Evolutionary conservation across 2,888 invertebrate species (phyloP), one percentile per base, ranked within the genome.

Genomic region (Tanaodytes sp.): DNA sequence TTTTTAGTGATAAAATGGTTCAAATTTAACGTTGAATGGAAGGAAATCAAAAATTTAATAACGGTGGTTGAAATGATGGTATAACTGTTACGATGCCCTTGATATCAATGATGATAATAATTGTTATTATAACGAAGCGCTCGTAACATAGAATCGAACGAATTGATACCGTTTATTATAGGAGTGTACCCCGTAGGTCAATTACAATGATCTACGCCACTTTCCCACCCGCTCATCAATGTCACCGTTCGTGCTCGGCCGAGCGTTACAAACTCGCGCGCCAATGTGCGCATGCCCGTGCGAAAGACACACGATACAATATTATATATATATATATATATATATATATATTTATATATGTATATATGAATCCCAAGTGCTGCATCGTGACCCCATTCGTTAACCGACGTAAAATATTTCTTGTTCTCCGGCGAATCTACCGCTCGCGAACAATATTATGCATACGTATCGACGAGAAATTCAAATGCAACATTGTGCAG

Each of bases 151-250:
- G 48, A 66, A 55, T 59, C 31, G 49, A 9, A 20, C 5, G 40
- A 23, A 67, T 67, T 58, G 62, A 23, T 51, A 62, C 57, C 58
- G 58, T 61, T 67, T 61, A 67, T 57, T 52, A 57, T 23, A 23
- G 37, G 36, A 45, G 55, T 20, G 51, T 20, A 18, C 14, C 40
- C 49, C 46, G 49, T 39, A n/a, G 27, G 40, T 49, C 58, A 58
- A 68, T 68, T 62, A 63, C 45, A 40, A 8, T 52, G 62, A 61
- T 63, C 66, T 66, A 52, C 55, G 58, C 27, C 57, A 62, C 66
- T 71, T 71, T 71, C 67, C 63, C 63, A 63, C 63, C 67, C 71
- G 67, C 66, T 67, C 71, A 63, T 71, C 64, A 67, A 67, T 71
- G 67, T 71, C 71, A 64, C 71, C 63, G 64, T 49, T 45, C 62